Percentiles rank a stretch among this genome's conserved stretches.
These are phyloP conservation scores for Phalera bucephala DNA, from an alignment of 2,888 invertebrate species.

Conservation along the genomic window DNA sequence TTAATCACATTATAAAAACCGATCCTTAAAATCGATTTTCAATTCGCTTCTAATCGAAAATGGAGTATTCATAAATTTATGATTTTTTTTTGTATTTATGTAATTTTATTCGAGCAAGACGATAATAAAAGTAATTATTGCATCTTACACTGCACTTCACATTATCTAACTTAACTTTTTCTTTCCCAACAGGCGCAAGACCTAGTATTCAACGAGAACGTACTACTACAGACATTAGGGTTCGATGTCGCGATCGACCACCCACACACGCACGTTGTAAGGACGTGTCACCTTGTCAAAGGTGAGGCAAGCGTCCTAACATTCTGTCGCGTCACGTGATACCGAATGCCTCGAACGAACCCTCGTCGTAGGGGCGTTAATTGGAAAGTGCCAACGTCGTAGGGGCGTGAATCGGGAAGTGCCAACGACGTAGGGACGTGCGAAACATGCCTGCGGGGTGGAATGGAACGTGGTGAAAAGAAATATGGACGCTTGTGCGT, in stretches of 20 bases:
- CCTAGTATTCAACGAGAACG: slow-evolving; percentile 98
- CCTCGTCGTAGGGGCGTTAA: slow-evolving; percentile 2
- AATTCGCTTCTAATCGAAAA: no score
- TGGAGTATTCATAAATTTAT: no score
- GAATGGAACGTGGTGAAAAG: slow-evolving; percentile 8
- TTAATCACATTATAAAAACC: no score
- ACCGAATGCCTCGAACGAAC: slow-evolving; percentile 3
- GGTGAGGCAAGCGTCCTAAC: slow-evolving; percentile 84
- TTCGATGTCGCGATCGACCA: slow-evolving; percentile 99
- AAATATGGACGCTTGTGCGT: slow-evolving; percentile 10
- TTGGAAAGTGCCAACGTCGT: slow-evolving; percentile 3
- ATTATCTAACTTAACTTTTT: slow-evolving; percentile 1
- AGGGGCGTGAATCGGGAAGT: slow-evolving; percentile 8
- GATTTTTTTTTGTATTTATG: no score
- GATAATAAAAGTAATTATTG: no score
- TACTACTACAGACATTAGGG: slow-evolving; percentile 97
- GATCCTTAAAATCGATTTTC: no score
- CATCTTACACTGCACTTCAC: no score
- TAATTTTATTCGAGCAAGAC: no score
- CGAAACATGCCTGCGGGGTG: slow-evolving; percentile 4
- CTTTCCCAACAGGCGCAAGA: slow-evolving; percentile 90
- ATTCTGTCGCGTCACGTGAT: slow-evolving; percentile 24
- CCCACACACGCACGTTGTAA: slow-evolving; percentile 98
- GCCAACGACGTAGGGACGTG: background rate
- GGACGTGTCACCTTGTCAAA: slow-evolving; percentile 97